A percentile compares a stretch with the other conserved stretches of the same genome.
phyloP scores from a whole-genome alignment of 2,797 vertebrate species.

The Ctenochaetus hawaiiensis region DNA sequence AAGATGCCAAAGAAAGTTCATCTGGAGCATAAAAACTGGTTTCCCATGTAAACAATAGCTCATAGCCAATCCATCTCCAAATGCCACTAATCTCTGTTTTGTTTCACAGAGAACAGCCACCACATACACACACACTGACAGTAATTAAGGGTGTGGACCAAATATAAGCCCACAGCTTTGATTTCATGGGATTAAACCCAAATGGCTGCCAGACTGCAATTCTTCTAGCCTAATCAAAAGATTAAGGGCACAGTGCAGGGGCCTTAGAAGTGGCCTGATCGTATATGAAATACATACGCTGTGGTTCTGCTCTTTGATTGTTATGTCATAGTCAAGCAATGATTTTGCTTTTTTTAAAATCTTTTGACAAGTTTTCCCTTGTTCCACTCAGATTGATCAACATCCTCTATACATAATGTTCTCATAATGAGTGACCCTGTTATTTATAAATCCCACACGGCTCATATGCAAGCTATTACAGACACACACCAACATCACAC shows the following conservation, averaged over 20 bases:
- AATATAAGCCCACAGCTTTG: conserved; percentile 72
- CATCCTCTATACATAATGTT: background rate
- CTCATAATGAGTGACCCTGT: background rate
- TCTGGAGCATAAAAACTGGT: conserved; percentile 3
- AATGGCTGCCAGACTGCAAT: conserved; percentile 71
- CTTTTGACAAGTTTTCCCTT: background rate
- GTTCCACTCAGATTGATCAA: background rate
- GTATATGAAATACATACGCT: conserved; percentile 27
- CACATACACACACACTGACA: conserved; percentile 34
- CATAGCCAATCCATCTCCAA: conserved; percentile 43
- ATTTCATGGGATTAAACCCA: conserved; percentile 74
- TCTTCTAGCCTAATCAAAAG: conserved; percentile 80
- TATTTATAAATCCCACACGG: conserved; percentile 21
- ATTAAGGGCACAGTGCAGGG: conserved; percentile 68
- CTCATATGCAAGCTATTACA: conserved; percentile 1
- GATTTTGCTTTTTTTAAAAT: background rate
- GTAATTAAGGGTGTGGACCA: conserved; percentile 69
- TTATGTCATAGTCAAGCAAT: background rate
- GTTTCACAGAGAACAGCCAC: conserved; percentile 40
- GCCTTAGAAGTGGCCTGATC: conserved; percentile 54
- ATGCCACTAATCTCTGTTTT: conserved; percentile 64
- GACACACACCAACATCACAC: conserved; percentile 16
- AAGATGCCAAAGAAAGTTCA: background rate
- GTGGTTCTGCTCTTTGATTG: background rate
- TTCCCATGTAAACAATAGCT: conserved; percentile 28